Conservation (phyloP, 2,797 vertebrate species). For the Okamejei kenojei region DNA sequence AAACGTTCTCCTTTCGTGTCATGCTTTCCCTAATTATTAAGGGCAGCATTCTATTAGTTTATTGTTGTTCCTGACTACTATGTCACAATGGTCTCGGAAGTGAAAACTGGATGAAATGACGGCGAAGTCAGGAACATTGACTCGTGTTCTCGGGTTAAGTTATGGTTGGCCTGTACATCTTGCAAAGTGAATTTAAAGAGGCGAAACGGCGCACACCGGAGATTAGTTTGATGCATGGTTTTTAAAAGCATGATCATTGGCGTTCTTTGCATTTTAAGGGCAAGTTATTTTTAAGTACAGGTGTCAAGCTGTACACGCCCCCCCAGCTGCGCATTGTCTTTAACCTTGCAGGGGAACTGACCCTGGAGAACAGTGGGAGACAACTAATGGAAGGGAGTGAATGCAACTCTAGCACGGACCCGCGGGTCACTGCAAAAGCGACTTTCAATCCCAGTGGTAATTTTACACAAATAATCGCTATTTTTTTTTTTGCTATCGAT, state of each 20-base stretch:
- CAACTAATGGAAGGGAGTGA: background rate
- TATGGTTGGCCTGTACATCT: conserved; percentile 25
- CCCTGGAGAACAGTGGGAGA: background rate
- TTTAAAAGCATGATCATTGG: background rate
- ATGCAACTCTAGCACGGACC: background rate
- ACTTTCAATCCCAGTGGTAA: conserved; percentile 18
- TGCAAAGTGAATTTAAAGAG: background rate
- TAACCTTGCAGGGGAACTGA: background rate
- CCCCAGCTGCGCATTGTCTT: background rate
- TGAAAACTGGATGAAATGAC: background rate
- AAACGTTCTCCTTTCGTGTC: background rate
- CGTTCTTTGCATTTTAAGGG: background rate
- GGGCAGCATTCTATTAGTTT: background rate
- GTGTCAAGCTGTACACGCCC: background rate
- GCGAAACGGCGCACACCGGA: background rate
- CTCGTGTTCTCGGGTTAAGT: background rate
- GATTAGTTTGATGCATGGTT: background rate
- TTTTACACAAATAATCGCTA: background rate
- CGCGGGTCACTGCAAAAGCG: too few species aligned
- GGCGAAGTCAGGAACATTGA: background rate
- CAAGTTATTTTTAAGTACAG: too few species aligned
- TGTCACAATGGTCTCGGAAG: background rate
- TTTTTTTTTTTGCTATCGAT: background rate
- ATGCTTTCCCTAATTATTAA: background rate
- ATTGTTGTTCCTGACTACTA: background rate